Evolutionary conservation across 2,888 invertebrate species (phyloP).

Genomic region (Acleris holmiana): DNA sequence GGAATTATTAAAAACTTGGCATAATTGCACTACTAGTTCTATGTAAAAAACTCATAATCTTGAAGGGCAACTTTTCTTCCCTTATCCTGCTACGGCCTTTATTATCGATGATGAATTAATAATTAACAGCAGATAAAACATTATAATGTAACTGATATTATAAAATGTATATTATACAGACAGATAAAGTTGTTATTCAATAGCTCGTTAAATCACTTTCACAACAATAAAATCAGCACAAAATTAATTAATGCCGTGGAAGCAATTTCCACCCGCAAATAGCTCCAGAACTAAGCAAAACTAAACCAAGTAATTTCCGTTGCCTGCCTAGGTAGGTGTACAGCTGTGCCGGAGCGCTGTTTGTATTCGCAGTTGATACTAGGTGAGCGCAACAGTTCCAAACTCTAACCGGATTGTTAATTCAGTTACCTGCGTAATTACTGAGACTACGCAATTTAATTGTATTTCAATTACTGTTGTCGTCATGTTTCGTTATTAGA

Average conservation of each 20-base stretch:
- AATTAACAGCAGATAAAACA: too few species aligned
- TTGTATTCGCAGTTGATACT: conserved; percentile 29
- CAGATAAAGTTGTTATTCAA: neutral
- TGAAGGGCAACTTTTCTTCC: too few species aligned
- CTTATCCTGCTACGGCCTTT: too few species aligned
- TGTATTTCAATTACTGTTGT: neutral
- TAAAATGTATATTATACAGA: too few species aligned
- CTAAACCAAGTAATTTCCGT: conserved; percentile 36
- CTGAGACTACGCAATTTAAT: conserved; percentile 5
- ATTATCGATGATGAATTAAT: too few species aligned
- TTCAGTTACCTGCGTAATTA: conserved; percentile 15
- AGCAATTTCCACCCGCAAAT: conserved; percentile 30
- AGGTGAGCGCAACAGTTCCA: conserved; percentile 29
- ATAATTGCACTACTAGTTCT: too few species aligned
- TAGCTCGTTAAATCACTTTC: conserved; percentile 14
- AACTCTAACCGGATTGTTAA: conserved; percentile 31
- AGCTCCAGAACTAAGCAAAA: conserved; percentile 32
- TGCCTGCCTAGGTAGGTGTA: conserved; percentile 11
- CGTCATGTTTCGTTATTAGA: too few species aligned
- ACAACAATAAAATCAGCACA: conserved; percentile 11
- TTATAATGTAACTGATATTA: too few species aligned
- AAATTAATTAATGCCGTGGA: conserved; percentile 26
- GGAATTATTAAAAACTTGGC: too few species aligned
- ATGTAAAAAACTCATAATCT: too few species aligned
- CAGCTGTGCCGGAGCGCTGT: conserved; percentile 18